A percentile compares a stretch with the other conserved stretches of the same genome.
These are phyloP conservation scores for Muscicapa adusta DNA, from an alignment of 2,113 vertebrate species.

Conservation along the genomic window DNA sequence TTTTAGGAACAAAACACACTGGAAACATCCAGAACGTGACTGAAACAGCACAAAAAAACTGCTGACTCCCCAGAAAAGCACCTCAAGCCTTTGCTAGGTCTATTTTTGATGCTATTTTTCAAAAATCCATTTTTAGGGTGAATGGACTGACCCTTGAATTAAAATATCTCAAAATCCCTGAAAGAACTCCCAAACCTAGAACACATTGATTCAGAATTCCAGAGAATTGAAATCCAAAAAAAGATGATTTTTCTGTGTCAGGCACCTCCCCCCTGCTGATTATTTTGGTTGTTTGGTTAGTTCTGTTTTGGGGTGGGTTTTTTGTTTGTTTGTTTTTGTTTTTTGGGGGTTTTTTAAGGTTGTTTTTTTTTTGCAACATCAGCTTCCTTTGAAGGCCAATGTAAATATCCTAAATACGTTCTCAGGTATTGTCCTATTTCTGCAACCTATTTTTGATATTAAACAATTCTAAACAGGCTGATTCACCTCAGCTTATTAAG, in stretches of 20 bases:
- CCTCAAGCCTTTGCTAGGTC: neutral
- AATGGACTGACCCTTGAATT: too few species aligned
- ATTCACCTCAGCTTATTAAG: slow-evolving; percentile 4
- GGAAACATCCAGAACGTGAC: neutral
- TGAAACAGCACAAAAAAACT: too few species aligned
- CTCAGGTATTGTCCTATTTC: neutral
- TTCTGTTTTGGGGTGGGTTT: too few species aligned
- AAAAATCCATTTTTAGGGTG: neutral
- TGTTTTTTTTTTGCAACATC: neutral
- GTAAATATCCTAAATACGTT: neutral
- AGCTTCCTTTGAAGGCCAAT: neutral
- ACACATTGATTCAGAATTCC: too few species aligned
- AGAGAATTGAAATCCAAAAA: too few species aligned
- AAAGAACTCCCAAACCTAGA: neutral
- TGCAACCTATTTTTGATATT: slow-evolving; percentile 13
- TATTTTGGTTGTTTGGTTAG: too few species aligned
- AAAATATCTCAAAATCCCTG: neutral
- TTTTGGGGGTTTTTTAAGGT: too few species aligned
- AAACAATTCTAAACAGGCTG: neutral
- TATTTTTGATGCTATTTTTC: accelerated
- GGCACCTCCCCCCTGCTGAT: too few species aligned
- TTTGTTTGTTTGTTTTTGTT: too few species aligned
- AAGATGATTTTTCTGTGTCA: too few species aligned
- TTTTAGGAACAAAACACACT: neutral
- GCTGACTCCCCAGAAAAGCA: too few species aligned